Evolutionary conservation across 2,888 invertebrate species (phyloP), one percentile per base, ranked within the genome.

Genomic region (Liodrosophila aerea): DNA sequence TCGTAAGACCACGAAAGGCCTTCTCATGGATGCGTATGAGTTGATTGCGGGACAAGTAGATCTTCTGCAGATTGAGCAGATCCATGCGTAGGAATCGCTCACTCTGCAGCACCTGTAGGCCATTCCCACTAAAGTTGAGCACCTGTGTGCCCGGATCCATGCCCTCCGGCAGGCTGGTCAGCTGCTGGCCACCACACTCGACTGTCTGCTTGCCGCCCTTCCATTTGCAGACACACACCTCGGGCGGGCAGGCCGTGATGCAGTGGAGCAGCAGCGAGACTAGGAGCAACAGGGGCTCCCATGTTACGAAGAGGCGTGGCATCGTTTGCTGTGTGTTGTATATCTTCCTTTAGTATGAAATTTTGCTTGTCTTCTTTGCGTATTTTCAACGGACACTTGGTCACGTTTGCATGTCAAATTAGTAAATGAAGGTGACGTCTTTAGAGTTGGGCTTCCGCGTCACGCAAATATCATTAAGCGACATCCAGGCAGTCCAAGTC

Each of bases 171-270:
- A 97, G 93, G 8, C 93, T 92, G 68, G 94, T 92, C 51, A 97
- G 91, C 51, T 93, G 94, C 87, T 94, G 94, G 65, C 94, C 94
- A 45, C 94, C 92, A 90, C 97, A 97, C 89, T 97, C 96, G 45
- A 96, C 96, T 73, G 95, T 95, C 88, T 96, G 94, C 87, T 97
- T 97, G 43, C 97, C 97, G 87, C 95, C 94, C 90, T 96, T 97
- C 97, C 97, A 97, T 89, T 96, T 96, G 92, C 97, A 97, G 56
- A 93, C 92, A 90, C 97, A 97, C 71, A 93, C 89, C 18, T 89
- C 93, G 30, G 92, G 91, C 18, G 96, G 96, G 88, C 96, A 97
- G 45, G 78, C 87, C n/a, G 29, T 0, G 34, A 37, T 49, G 44
- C 64, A 41, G 15, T 59, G 53, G 40, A 66, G 34, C 47, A 59